phyloP scores from a whole-genome alignment of 2,888 invertebrate species.

The Aelia acuminata region DNA sequence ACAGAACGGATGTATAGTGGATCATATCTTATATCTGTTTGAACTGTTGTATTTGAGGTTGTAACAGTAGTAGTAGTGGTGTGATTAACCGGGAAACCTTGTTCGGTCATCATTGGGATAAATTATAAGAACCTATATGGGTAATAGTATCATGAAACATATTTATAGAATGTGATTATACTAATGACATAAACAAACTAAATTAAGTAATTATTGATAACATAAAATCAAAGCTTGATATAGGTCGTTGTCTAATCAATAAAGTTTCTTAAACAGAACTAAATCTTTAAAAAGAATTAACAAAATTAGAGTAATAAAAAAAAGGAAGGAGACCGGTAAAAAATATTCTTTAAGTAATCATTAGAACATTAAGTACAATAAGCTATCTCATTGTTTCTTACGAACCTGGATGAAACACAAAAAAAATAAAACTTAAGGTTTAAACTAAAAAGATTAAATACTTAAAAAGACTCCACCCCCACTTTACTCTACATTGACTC shows the following conservation, averaged over 20 bases:
- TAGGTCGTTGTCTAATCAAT: background rate
- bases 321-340: background rate
- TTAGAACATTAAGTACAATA: background rate
- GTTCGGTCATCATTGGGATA: conserved; percentile 70
- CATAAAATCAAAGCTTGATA: background rate
- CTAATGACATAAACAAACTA: background rate
- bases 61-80: conserved; percentile 76
- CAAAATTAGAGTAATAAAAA: background rate
- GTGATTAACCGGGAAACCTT: conserved; percentile 82
- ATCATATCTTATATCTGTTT: conserved; percentile 78
- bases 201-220: background rate
- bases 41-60: conserved; percentile 79
- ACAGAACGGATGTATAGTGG: conserved; percentile 78
- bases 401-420: conserved; percentile 25
- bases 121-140: background rate
- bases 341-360: background rate
- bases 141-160: background rate
- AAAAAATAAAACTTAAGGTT: conserved; percentile 24
- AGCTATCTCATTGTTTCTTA: background rate
- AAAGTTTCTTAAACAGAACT: background rate
- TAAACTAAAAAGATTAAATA: conserved; percentile 33
- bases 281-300: background rate
- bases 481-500: background rate
- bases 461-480: conserved; percentile 3
- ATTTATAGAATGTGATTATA: background rate